A percentile compares a stretch with the other conserved stretches of the same genome.
These are phyloP conservation scores for Drosophila setosimentum DNA, from an alignment of 2,888 invertebrate genomes.

Conservation along the genomic window DNA sequence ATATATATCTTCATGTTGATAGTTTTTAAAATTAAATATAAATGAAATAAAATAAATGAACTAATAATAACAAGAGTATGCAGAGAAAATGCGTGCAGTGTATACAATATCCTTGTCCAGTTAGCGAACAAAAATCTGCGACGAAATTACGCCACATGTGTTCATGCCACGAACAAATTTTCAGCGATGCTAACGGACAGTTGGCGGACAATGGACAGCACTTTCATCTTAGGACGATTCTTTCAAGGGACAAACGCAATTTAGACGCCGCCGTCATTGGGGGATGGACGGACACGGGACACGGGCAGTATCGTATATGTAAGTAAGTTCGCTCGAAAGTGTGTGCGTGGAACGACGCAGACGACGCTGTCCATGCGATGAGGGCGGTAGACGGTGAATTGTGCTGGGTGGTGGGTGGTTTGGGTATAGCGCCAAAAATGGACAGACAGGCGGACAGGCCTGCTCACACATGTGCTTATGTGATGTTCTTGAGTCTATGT, in stretches of 20 bases:
- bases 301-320: slow-evolving; percentile 69
- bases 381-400: slow-evolving; percentile 36
- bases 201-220: slow-evolving; percentile 74
- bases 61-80: background rate
- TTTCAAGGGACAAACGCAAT: slow-evolving; percentile 81
- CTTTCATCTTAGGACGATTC: slow-evolving; percentile 81
- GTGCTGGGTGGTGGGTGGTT: slow-evolving; percentile 34
- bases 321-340: slow-evolving; percentile 64
- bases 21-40: background rate
- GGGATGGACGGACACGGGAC: slow-evolving; percentile 68
- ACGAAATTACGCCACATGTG: slow-evolving; percentile 83
- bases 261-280: slow-evolving; percentile 59
- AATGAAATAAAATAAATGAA: background rate
- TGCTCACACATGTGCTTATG: slow-evolving; percentile 63
- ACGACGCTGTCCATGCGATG: slow-evolving; percentile 49
- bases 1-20: background rate
- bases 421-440: slow-evolving; percentile 67
- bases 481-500: slow-evolving; percentile 45
- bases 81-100: slow-evolving; percentile 43
- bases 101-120: slow-evolving; percentile 78
- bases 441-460: slow-evolving; percentile 56
- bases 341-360: slow-evolving; percentile 69
- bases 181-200: slow-evolving; percentile 78
- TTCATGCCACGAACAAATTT: slow-evolving; percentile 81
- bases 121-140: slow-evolving; percentile 80